phyloP scores from a whole-genome alignment of 1,140 invertebrate genomes.

The Lepidurus arcticus region DNA sequence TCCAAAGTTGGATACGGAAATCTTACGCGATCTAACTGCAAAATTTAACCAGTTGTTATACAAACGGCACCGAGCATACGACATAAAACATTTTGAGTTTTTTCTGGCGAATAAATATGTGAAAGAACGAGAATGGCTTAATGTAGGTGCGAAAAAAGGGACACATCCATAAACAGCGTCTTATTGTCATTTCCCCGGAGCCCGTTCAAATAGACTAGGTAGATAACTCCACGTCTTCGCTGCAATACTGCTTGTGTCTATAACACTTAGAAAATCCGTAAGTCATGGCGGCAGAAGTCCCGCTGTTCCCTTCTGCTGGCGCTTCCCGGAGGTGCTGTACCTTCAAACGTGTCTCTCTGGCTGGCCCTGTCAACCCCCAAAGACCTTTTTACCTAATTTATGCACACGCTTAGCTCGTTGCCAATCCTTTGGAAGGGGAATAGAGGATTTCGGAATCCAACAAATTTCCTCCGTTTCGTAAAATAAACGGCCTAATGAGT shows the following conservation, averaged over 20 bases:
- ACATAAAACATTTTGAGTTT: background rate
- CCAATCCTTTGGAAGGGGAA: background rate
- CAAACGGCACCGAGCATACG: background rate
- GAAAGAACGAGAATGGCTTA: background rate
- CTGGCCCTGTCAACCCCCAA: background rate
- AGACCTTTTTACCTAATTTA: slow-evolving; percentile 8
- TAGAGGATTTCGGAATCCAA: background rate
- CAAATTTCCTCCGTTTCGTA: background rate
- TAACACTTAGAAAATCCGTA: background rate
- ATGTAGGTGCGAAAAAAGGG: background rate
- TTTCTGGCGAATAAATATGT: no score
- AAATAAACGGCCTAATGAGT: background rate
- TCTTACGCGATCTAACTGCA: background rate
- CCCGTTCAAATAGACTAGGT: background rate
- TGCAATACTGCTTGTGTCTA: background rate
- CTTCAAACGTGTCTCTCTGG: background rate
- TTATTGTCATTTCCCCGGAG: background rate
- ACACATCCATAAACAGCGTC: background rate
- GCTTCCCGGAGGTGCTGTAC: background rate
- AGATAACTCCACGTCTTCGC: background rate
- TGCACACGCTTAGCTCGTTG: background rate
- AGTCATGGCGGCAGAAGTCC: slow-evolving; percentile 7
- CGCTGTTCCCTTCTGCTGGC: slow-evolving; percentile 6
- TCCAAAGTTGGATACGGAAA: background rate
- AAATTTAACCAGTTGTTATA: background rate